Evolutionary conservation across 2,888 invertebrate species (phyloP), one percentile per base, ranked within the genome.

Genomic region (Cheiracanthium punctorium): DNA sequence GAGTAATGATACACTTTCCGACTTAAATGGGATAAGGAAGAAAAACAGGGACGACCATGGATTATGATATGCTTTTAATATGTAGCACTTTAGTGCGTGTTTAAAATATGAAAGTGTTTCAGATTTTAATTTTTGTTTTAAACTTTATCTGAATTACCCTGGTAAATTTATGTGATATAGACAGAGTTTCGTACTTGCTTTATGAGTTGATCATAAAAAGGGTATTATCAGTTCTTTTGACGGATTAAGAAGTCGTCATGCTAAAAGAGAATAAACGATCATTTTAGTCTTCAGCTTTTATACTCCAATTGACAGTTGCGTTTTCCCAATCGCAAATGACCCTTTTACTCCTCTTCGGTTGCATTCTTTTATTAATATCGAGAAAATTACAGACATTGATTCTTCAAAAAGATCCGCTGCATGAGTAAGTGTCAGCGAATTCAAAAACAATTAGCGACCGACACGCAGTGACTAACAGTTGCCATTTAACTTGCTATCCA

Each of bases 361-460:
- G 41, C 72, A 69, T 74, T 37, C 81, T 67, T 74, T 58, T 52
- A 29, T 81, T 72, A 73, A 72, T 77, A 72, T 33, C 48, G 17
- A 29, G 32, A 65, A 65, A 84, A 72, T 84, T 77, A 37, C 20
- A 33, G 32, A 77, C 70, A 73, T 33, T 73, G 77, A 77, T 84
- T 84, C 72, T 65, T 75, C 33, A 41, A 41, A 65, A 58, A 72
- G 17, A 29, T 48, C 58, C 7, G n/a, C 5, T 12, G 8, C 12
- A 65, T 77, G 82, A 77, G 77, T 84, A 84, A 84, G 76, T 82
- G 82, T 64, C 65, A 71, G 69, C 41, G 76, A 76, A 82, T 84
- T 84, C 79, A 69, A 30, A 69, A 85, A 74, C 79, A 85, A 85
- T 85, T 85, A 85, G 74, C 69, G 84, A 67, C 52, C 72, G 67